Evolutionary conservation across 2,888 invertebrate genomes (phyloP), one percentile per base, ranked within the genome.

Genomic region (Brachyptera risi): DNA sequence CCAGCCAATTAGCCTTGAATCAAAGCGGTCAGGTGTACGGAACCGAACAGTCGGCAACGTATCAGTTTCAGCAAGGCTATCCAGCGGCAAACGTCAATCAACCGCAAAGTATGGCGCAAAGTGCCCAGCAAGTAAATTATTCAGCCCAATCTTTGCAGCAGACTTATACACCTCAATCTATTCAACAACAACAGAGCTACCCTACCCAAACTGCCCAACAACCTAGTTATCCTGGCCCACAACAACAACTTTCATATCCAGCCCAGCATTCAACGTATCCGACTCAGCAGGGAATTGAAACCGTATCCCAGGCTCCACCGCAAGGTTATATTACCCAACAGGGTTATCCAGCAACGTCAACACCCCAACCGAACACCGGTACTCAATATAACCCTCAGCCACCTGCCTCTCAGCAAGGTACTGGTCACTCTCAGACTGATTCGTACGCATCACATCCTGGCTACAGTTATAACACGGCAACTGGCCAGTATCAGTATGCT

Each of bases 401-500:
- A 38, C 13, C 57, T 21, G n/a, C 23, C 15, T 13, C 40, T 42
- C 35, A 31, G 31, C 31, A 5, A 11, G 31, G 7, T 11, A 31
- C 31, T 11, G 31, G 31, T 31, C 31, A 31, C 7, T 59, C 61
- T 63, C 67, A 42, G 50, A 62, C 68, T 1, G 68, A 70, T 40
- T 67, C 71, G 1, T 73, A 73, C 61, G 79, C 80, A 68, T 79
- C 79, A 59, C 85, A 85, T 71, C 84, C 84, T 2, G 85, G 83
- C 44, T 86, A 85, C 67, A 77, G 78, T 5, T 85, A 73, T 66
- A 83, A 85, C 68, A 66, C 77, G 1, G 70, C 75, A 1, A 79
- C 80, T 0, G 84, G 84, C 0, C 73, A 69, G 47, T 85, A 83
- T 66, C 81, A 84, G 11, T 86, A 86, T 67, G 80, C 74, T 65